phyloP scores from a whole-genome alignment of 2,888 invertebrate species.

The Xanthorhoe spadicearia region DNA sequence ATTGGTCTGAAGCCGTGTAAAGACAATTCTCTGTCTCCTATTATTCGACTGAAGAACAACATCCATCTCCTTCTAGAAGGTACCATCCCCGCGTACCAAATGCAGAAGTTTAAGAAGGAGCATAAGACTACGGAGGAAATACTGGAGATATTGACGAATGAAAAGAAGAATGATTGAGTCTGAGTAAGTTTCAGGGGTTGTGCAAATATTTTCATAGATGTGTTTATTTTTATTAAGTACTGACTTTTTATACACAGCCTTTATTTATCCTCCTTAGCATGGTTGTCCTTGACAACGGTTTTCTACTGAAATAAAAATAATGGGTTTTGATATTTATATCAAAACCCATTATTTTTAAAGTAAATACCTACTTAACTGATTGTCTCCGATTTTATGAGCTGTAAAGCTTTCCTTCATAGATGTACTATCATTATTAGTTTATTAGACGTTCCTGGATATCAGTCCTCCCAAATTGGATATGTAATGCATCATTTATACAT shows the following conservation, averaged over 20 bases:
- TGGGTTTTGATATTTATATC: too few relatives aligned
- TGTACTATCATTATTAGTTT: too few relatives aligned
- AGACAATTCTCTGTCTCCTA: slow-evolving; percentile 82
- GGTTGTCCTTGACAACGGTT: background rate
- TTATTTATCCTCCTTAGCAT: background rate
- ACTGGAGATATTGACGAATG: slow-evolving; percentile 88
- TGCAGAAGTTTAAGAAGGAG: slow-evolving; percentile 90
- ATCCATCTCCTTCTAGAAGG: slow-evolving; percentile 91
- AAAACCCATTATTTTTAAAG: too few relatives aligned
- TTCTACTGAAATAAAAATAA: background rate
- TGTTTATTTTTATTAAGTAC: background rate
- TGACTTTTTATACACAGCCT: background rate
- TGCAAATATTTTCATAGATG: slow-evolving; percentile 18
- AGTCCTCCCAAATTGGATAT: background rate
- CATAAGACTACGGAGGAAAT: slow-evolving; percentile 91
- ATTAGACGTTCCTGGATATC: background rate
- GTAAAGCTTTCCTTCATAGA: too few relatives aligned
- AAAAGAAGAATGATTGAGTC: slow-evolving; percentile 60
- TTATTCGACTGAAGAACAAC: slow-evolving; percentile 89
- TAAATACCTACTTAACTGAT: too few relatives aligned
- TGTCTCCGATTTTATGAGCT: too few relatives aligned
- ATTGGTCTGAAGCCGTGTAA: slow-evolving; percentile 89
- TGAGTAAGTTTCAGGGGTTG: slow-evolving; percentile 19
- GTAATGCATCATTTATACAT: too few relatives aligned
- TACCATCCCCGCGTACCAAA: slow-evolving; percentile 91